Evolutionary conservation across 2,113 vertebrate genomes (phyloP).

Genomic region (Lophius piscatorius): DNA sequence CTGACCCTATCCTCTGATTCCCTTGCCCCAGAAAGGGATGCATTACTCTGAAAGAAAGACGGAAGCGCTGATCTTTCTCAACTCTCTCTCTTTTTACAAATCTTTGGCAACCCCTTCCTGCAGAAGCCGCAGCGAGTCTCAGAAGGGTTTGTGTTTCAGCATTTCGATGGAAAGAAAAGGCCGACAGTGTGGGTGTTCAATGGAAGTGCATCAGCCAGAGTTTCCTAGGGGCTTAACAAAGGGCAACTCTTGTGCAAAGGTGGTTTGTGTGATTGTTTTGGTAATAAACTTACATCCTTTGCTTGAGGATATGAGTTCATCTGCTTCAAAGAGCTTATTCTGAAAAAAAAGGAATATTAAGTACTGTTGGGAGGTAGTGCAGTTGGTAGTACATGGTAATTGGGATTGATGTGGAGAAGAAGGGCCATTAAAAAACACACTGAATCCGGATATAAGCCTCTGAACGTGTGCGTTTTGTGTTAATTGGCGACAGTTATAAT

Average conservation of each 20-base stretch:
- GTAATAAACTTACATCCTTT: conserved; percentile 40
- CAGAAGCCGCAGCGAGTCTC: conserved; percentile 53
- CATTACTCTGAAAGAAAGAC: conserved; percentile 55
- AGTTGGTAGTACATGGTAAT: conserved; percentile 26
- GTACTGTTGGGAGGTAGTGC: background rate
- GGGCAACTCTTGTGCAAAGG: conserved; percentile 40
- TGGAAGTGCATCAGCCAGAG: conserved; percentile 40
- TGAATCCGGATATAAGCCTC: conserved; percentile 47
- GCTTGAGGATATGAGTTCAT: conserved; percentile 36
- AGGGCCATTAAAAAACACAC: conserved; percentile 50
- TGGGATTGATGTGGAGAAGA: conserved; percentile 37
- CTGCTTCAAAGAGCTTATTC: conserved; percentile 10
- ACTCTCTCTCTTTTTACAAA: conserved; percentile 42
- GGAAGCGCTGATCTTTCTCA: conserved; percentile 49
- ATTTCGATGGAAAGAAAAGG: conserved; percentile 52
- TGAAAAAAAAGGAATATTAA: conserved; percentile 21
- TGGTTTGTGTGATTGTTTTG: conserved; percentile 56
- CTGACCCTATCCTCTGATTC: conserved; percentile 66
- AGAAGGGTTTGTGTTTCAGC: conserved; percentile 40
- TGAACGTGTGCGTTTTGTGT: conserved; percentile 42
- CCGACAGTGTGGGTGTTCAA: conserved; percentile 57
- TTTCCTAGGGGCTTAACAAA: conserved; percentile 52
- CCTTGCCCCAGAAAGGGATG: conserved; percentile 54
- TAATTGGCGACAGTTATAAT: conserved; percentile 72
- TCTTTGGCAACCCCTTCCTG: conserved; percentile 38